phyloP scores from a whole-genome alignment of 2,888 invertebrate species.

The Zhuqinia jingwanae region DNA sequence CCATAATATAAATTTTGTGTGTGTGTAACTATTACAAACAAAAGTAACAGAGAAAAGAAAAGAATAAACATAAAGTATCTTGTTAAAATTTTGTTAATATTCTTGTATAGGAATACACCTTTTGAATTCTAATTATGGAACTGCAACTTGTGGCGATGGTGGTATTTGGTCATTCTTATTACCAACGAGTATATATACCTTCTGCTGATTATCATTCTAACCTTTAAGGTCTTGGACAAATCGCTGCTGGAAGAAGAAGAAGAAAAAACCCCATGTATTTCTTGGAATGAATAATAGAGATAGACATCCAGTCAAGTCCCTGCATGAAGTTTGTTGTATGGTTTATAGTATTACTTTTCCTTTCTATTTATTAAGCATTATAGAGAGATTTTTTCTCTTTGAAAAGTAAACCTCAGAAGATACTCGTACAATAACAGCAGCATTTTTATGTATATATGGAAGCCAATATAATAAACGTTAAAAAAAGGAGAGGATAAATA shows the following conservation, averaged over 20 bases:
- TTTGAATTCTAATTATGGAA: slow-evolving; percentile 63
- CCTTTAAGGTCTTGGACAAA: slow-evolving; percentile 27
- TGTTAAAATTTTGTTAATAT: slow-evolving; percentile 56
- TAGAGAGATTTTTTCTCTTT: background rate
- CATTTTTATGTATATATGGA: too few relatives aligned
- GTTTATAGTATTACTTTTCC: background rate
- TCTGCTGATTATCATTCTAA: slow-evolving; percentile 35
- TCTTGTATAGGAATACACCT: slow-evolving; percentile 54
- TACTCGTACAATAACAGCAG: too few relatives aligned
- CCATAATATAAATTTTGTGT: background rate
- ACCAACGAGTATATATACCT: background rate
- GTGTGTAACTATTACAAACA: background rate
- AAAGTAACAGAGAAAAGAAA: background rate
- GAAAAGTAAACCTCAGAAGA: background rate
- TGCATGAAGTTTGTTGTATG: background rate
- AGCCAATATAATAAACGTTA: background rate
- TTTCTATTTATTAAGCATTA: slow-evolving; percentile 28
- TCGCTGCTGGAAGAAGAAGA: slow-evolving; percentile 13
- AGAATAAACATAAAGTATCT: slow-evolving; percentile 50
- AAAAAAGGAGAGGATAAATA: background rate
- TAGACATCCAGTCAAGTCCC: background rate
- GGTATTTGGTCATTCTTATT: background rate
- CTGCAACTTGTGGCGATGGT: background rate
- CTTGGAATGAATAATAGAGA: background rate
- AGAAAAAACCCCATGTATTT: background rate